Evolutionary conservation across 2,797 vertebrate species (phyloP), one percentile per base, ranked within the genome.

Genomic region (Oryzias sinensis): DNA sequence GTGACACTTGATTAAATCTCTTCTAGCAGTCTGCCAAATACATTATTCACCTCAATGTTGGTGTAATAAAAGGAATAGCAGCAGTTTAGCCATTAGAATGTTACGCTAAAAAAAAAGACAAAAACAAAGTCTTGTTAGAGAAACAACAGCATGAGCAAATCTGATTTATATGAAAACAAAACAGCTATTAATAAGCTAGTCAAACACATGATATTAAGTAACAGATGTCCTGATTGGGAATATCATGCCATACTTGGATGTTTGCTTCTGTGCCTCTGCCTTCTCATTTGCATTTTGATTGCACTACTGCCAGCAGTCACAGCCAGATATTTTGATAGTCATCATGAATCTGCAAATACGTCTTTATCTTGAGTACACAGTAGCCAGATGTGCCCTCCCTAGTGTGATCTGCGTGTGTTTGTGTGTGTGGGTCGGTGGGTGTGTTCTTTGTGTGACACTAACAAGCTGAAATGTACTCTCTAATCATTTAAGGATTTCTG

Each of bases 211-310:
- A 86, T 84, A 65, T 81, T 73, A 72, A 88, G 77, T 84, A 83
- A 84, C 79, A 73, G 77, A 73, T 59, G 80, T 74, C 76, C 83
- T 87, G 86, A 88, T 90, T 85, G 68, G 81, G 79, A 87, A 78
- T 71, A 80, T 75, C 74, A 89, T 86, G 76, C 64, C 76, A 73
- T 76, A 74, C 79, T 52, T 64, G 63, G 64, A 55, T 80, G 84
- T 89, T 87, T 89, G 86, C 90, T 90, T 87, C 84, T 79, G 80
- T 87, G 80, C 69, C 80, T 69, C 80, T 78, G 74, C 80, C 67
- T 74, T 57, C 82, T 84, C 83, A 91, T 92, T 92, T 91, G 88
- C 89, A 92, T 91, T 91, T 92, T 92, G 89, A 92, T 91, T 91
- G 87, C 85, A 79, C 88, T 73, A 89, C 88, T 90, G 87, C 89